Evolutionary conservation across 1,140 invertebrate genomes (phyloP).

Genomic region (Brachionus manjavacas): DNA sequence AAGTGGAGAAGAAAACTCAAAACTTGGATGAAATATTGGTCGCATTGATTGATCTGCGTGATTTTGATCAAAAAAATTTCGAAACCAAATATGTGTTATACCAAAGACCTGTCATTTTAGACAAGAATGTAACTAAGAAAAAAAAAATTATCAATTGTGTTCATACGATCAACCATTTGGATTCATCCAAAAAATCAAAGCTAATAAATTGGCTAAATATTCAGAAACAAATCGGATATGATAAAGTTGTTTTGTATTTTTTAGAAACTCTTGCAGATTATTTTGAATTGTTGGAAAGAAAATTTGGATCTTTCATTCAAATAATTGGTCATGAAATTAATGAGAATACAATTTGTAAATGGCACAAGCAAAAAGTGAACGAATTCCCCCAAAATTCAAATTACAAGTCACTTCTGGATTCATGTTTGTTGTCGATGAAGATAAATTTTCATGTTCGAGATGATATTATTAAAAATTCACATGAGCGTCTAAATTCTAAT

Average conservation of each 20-base stretch:
- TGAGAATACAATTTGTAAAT: neutral
- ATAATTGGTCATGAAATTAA: neutral
- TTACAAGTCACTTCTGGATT: neutral
- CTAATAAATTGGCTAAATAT: neutral
- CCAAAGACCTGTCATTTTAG: neutral
- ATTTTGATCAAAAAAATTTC: neutral
- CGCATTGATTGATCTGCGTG: neutral
- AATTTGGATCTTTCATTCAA: neutral
- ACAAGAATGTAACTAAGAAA: neutral
- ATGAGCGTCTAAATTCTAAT: neutral
- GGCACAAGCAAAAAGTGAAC: neutral
- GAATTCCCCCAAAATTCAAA: neutral
- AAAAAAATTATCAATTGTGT: neutral
- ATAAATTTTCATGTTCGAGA: neutral
- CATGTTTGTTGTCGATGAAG: neutral
- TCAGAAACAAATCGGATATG: neutral
- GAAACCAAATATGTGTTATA: neutral
- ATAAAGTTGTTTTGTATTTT: conserved; percentile 15
- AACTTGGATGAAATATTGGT: neutral
- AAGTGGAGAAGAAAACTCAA: neutral
- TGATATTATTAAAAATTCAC: neutral
- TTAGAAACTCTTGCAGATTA: neutral
- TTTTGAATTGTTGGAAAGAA: neutral
- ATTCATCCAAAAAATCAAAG: neutral
- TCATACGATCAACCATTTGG: neutral